Base-by-base conservation (phyloP, 2,113 vertebrate genomes). In the Cyrtonyx montezumae region DNA sequence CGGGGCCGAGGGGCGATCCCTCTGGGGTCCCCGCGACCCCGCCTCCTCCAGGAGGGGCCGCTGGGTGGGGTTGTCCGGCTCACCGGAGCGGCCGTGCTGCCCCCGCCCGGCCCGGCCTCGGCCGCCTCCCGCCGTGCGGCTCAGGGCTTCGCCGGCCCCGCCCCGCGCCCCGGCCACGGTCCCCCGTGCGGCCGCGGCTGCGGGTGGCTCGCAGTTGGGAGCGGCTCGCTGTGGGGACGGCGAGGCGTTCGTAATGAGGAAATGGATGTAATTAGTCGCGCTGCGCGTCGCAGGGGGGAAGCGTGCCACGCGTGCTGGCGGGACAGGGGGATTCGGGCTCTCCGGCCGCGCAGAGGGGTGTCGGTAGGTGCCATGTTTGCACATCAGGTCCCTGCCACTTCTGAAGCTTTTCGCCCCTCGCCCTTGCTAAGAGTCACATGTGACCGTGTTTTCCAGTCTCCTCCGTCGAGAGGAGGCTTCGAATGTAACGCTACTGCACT, bases 311-410 rank as follows among this genome's bases (percentile, higher is more conserved):
- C 48, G 58, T 74, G 83, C 68, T 34, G 78, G 55, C 75, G 79
- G 93, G 88, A 84, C 69, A 28, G 46, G 23, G 73, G 34, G 34
- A 40, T 46, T 42, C 1, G 61, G 81, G 76, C 63, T 87, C 34
- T 53, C 77, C 89, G 67, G 58, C 26, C 40, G 79, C 42, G 4
- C 68, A 53, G 40, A 69, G 40, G 56, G 59, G 34, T 37, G 78
- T 65, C 68, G 78, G 70, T 26, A 92, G 95, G 95, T 97, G 96
- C 97, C 97, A 97, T 97, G 89, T 97, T 97, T 96, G 96, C 96
- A 92, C 94, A 80, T 15, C 94, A 13, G 36, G 89, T 89, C 74
- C 97, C 69, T 79, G 43, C 84, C 90, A 90, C 79, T 78, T 94
- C 90, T 90, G 88, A 94, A 91, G 93, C 91, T 94, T 74, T 86